phyloP scores from a whole-genome alignment of 2,113 vertebrate genomes.

The Stomatorhinus ivindoensis region DNA sequence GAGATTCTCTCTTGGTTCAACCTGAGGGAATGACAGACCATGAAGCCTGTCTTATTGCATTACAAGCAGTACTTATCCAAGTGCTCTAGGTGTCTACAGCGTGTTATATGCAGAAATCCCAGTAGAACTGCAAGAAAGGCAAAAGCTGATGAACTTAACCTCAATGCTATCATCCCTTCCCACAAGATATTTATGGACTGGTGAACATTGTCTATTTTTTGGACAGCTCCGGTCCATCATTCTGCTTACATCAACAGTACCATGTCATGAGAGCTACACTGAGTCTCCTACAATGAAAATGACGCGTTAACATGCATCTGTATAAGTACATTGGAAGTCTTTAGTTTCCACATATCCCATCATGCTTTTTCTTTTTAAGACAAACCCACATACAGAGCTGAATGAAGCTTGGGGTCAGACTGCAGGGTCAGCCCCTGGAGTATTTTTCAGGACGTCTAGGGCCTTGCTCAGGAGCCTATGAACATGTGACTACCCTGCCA shows the following conservation, averaged over 20 bases:
- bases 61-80: neutral
- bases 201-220: neutral
- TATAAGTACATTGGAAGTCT: neutral
- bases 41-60: neutral
- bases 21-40: slow-evolving; percentile 46
- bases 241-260: neutral
- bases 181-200: neutral
- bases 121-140: neutral
- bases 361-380: neutral
- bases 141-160: neutral
- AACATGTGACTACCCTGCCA: neutral
- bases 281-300: neutral
- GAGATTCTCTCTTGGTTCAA: slow-evolving; percentile 68
- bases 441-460: neutral
- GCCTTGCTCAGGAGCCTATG: neutral
- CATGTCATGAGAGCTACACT: neutral
- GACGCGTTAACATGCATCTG: neutral
- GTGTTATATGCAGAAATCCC: neutral
- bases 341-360: neutral
- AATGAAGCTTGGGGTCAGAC: neutral
- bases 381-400: neutral
- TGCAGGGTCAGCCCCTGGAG: neutral
- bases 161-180: neutral
- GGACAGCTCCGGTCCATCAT: neutral
- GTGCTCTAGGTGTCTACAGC: neutral